Conservation (phyloP, 2,797 vertebrate genomes). For the Channa striata region DNA sequence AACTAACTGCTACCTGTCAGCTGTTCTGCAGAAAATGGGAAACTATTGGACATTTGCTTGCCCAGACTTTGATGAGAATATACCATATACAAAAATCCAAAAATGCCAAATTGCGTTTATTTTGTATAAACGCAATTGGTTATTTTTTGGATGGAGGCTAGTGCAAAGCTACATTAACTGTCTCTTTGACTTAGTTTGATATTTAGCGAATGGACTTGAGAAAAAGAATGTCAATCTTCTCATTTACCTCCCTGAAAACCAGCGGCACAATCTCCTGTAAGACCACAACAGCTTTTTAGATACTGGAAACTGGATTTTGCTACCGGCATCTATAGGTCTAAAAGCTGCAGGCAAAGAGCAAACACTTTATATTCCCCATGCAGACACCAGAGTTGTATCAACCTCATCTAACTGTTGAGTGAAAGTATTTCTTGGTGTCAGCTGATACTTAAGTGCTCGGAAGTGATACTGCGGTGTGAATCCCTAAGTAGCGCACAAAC, state of each 20-base stretch:
- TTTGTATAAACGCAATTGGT: too few relatives aligned
- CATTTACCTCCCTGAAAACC: too few relatives aligned
- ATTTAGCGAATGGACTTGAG: too few relatives aligned
- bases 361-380: neutral
- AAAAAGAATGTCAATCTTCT: too few relatives aligned
- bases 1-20: slow-evolving; percentile 8
- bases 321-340: too few relatives aligned
- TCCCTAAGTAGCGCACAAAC: slow-evolving; percentile 24
- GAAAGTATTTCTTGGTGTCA: slow-evolving; percentile 8
- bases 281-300: neutral
- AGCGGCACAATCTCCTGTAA: neutral
- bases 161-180: neutral
- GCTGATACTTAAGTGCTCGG: slow-evolving; percentile 1
- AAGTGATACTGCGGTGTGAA: slow-evolving; percentile 15
- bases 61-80: too few relatives aligned
- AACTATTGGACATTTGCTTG: too few relatives aligned
- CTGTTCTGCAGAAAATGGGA: too few relatives aligned
- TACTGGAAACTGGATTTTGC: too few relatives aligned
- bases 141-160: neutral
- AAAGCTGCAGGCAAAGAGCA: too few relatives aligned
- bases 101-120: too few relatives aligned
- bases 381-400: neutral
- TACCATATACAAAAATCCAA: too few relatives aligned
- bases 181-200: neutral
- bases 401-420: slow-evolving; percentile 2